phyloP scores from a whole-genome alignment of 2,113 vertebrate species.

The Pelvicachromis taeniatus region DNA sequence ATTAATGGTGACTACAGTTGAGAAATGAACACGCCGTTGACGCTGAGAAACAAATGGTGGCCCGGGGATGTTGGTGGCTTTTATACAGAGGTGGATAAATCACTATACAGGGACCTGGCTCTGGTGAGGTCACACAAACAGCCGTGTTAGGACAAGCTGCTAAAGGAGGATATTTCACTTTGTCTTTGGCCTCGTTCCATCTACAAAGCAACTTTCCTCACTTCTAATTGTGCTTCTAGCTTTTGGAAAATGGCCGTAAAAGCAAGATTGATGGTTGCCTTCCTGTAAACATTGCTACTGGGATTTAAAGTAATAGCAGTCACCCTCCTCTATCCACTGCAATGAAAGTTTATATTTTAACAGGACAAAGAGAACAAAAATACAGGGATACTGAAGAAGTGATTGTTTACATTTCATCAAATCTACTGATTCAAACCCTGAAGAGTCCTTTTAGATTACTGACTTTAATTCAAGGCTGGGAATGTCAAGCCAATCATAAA shows the following conservation, averaged over 20 bases:
- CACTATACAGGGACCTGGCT: background rate
- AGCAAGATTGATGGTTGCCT: background rate
- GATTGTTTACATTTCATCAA: background rate
- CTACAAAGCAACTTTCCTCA: background rate
- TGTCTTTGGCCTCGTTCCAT: background rate
- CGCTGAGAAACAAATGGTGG: background rate
- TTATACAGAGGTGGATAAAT: conserved; percentile 27
- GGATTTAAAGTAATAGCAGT: background rate
- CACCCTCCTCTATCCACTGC: background rate
- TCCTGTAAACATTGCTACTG: background rate
- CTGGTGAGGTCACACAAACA: background rate
- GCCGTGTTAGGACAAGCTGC: background rate
- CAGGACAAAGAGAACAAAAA: background rate
- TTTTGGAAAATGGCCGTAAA: background rate
- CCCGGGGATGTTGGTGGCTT: background rate
- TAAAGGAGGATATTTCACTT: conserved; percentile 3
- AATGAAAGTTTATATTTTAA: background rate
- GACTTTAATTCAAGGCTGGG: background rate
- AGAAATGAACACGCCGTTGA: background rate
- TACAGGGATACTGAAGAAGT: fast-evolving
- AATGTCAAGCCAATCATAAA: background rate
- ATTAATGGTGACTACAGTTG: conserved; percentile 22
- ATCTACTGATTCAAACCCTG: background rate
- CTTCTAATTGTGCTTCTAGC: background rate
- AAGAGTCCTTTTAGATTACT: background rate